Percentiles rank a stretch among this genome's conserved stretches.
These are phyloP conservation scores for Andrena dorsata DNA, from an alignment of 2,888 invertebrate species.

Conservation along the genomic window DNA sequence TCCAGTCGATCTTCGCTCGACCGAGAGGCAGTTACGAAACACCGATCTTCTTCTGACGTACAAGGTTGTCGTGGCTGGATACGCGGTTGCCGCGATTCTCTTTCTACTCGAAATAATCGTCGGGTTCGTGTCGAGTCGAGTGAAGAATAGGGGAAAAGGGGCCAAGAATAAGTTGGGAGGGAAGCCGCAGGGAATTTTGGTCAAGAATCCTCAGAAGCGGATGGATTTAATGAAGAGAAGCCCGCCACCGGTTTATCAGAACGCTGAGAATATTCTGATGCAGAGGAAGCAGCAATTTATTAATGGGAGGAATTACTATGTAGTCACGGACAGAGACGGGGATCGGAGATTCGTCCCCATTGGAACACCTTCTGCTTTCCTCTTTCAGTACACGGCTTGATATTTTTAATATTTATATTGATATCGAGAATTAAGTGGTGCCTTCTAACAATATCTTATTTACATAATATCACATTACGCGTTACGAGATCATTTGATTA, in stretches of 20 bases:
- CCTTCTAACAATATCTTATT: neutral
- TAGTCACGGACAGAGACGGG: constrained; percentile 88
- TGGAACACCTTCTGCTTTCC: constrained; percentile 91
- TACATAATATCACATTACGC: no score
- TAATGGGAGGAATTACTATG: constrained; percentile 92
- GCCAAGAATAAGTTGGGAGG: neutral
- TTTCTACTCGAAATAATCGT: constrained; percentile 88
- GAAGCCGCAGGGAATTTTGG: neutral
- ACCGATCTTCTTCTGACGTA: constrained; percentile 93
- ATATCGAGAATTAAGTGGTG: neutral
- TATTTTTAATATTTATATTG: neutral
- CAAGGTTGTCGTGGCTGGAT: constrained; percentile 90
- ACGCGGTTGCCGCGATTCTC: constrained; percentile 88
- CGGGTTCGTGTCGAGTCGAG: constrained; percentile 35
- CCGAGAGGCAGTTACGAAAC: constrained; percentile 91
- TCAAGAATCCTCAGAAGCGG: constrained; percentile 1
- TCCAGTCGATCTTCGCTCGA: constrained; percentile 92
- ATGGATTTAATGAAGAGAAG: constrained; percentile 53
- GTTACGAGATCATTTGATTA: no score
- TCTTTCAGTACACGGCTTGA: constrained; percentile 87
- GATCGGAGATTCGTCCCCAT: constrained; percentile 90
- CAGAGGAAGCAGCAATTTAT: constrained; percentile 82
- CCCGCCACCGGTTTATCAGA: constrained; percentile 54
- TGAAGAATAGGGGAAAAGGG: constrained; percentile 43
- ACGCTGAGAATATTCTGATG: neutral